Percentiles rank a stretch among this genome's conserved stretches.
phyloP scores from a whole-genome alignment of 2,888 invertebrate species.

The Diachrysia chrysitis region DNA sequence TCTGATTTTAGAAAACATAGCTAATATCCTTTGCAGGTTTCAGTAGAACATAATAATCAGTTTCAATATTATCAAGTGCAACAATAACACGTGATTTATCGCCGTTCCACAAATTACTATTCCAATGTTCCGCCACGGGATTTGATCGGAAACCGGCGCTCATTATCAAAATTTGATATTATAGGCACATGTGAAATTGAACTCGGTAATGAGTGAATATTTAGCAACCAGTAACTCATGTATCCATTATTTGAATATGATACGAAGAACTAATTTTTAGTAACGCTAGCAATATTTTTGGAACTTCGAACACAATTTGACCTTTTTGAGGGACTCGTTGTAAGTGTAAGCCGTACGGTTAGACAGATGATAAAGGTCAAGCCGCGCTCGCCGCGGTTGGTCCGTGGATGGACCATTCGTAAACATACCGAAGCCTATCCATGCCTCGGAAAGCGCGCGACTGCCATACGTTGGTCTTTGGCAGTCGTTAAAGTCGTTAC shows the following conservation, averaged over 20 bases:
- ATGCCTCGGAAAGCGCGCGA: too few relatives aligned
- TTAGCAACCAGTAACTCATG: background rate
- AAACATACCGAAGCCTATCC: too few relatives aligned
- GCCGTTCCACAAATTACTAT: slow-evolving; percentile 23
- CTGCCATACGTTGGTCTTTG: too few relatives aligned
- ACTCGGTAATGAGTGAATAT: slow-evolving; percentile 3
- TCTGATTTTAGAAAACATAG: background rate
- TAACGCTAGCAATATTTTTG: too few relatives aligned
- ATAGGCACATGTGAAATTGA: slow-evolving; percentile 3
- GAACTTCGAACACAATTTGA: background rate
- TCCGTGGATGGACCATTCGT: too few relatives aligned
- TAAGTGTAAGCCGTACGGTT: too few relatives aligned
- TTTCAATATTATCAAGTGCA: slow-evolving; percentile 18
- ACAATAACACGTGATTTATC: slow-evolving; percentile 27
- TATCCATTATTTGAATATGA: background rate
- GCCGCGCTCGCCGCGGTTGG: too few relatives aligned
- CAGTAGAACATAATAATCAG: background rate
- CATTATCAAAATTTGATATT: slow-evolving; percentile 51
- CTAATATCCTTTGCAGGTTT: background rate
- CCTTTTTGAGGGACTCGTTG: too few relatives aligned
- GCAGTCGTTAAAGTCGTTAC: too few relatives aligned
- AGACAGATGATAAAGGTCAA: too few relatives aligned
- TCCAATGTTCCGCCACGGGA: slow-evolving; percentile 21
- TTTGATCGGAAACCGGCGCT: slow-evolving; percentile 17
- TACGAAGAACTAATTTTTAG: background rate